Conservation (phyloP, 2,888 invertebrate species). For the Seira ritae region DNA sequence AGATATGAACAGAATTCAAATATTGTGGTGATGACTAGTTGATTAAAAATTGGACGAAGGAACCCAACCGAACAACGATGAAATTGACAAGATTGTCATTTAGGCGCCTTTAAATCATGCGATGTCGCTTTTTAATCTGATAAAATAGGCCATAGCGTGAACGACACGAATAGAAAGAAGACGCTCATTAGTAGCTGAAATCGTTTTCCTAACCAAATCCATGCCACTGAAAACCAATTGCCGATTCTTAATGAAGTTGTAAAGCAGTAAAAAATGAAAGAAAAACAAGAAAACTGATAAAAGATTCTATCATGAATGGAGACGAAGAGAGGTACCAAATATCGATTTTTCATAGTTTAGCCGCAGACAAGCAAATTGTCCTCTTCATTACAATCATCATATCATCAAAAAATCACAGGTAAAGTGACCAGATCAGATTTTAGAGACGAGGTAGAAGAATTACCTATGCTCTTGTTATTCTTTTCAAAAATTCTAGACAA, state of each 20-base stretch:
- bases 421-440: constrained; percentile 4
- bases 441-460: neutral
- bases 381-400: neutral
- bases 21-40: too few species aligned
- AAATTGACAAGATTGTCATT: neutral
- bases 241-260: constrained; percentile 13
- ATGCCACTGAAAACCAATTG: constrained; percentile 13
- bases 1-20: too few species aligned
- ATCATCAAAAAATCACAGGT: neutral
- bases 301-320: neutral
- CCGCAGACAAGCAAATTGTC: neutral
- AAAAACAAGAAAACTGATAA: neutral
- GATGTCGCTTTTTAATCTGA: neutral
- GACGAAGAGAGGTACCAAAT: neutral
- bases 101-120: neutral
- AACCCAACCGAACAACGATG: too few species aligned
- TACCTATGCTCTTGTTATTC: too few species aligned
- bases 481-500: neutral
- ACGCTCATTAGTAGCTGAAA: neutral
- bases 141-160: neutral
- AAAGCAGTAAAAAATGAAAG: neutral
- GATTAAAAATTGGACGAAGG: too few species aligned
- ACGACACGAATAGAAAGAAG: neutral
- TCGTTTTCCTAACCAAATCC: neutral
- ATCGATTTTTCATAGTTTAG: neutral